Conservation (phyloP, 2,797 vertebrate species). For the Linurgus olivaceus region DNA sequence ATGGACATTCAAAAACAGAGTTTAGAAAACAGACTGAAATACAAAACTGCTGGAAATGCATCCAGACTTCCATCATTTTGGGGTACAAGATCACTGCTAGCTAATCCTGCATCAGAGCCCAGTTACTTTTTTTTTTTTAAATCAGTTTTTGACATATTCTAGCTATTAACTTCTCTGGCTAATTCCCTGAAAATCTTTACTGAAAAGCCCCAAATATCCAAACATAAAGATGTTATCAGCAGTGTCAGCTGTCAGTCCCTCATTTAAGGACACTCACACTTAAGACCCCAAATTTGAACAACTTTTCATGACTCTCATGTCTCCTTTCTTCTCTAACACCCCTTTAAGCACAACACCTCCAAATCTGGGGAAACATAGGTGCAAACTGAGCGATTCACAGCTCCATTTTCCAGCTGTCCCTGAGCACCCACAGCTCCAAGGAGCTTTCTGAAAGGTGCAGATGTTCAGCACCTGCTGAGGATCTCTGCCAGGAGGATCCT, state of each 20-base stretch:
- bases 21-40: neutral
- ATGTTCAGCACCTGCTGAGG: neutral
- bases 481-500: neutral
- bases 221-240: neutral
- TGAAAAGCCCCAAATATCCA: neutral
- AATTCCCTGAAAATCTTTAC: neutral
- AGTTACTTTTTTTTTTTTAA: neutral
- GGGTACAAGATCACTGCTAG: neutral
- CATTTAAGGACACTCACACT: neutral
- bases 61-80: neutral
- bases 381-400: neutral
- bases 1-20: neutral
- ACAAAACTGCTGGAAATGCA: neutral
- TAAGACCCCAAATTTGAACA: neutral
- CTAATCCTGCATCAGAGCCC: neutral
- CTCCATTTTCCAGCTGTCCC: neutral
- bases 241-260: neutral
- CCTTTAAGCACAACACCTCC: neutral
- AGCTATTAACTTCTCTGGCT: neutral
- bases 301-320: accelerated
- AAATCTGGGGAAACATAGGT: neutral
- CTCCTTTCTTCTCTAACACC: neutral
- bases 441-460: neutral
- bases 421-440: neutral
- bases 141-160: neutral